Evolutionary conservation across 2,113 vertebrate species (phyloP).

Genomic region (Erpornis zantholeuca): DNA sequence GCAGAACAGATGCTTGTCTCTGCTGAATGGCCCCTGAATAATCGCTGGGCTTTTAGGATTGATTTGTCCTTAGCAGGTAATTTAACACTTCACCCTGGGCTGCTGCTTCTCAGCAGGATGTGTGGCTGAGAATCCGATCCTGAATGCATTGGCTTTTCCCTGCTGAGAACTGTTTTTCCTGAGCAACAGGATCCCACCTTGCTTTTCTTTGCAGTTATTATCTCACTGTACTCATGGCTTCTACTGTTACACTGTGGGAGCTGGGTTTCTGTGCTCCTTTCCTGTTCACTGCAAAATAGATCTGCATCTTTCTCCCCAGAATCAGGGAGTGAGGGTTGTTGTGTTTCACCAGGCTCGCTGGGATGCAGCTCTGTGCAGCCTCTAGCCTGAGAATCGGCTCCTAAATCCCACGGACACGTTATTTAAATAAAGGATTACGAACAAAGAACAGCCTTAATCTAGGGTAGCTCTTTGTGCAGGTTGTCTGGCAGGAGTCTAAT

Average conservation of each 20-base stretch:
- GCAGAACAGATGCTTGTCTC: background rate
- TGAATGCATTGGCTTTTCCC: background rate
- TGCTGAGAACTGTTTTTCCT: background rate
- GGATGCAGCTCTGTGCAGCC: background rate
- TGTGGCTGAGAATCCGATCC: constrained; percentile 23
- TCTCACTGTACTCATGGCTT: background rate
- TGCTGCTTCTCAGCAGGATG: constrained; percentile 14
- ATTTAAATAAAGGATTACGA: background rate
- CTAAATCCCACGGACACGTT: background rate
- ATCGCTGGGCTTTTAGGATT: background rate
- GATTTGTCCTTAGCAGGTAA: constrained; percentile 19
- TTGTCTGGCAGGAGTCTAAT: background rate
- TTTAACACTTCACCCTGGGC: background rate
- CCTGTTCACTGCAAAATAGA: background rate
- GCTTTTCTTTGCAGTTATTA: background rate
- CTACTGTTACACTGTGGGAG: background rate
- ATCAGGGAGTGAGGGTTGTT: background rate
- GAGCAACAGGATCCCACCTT: constrained; percentile 11
- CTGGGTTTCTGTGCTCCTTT: background rate
- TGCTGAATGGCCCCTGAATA: background rate
- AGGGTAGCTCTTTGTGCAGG: background rate
- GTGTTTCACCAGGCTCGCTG: background rate
- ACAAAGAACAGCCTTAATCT: background rate
- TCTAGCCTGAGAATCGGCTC: background rate
- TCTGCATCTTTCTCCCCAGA: background rate